phyloP scores from a whole-genome alignment of 2,888 invertebrate genomes.

The Pogonocherus hispidulus region DNA sequence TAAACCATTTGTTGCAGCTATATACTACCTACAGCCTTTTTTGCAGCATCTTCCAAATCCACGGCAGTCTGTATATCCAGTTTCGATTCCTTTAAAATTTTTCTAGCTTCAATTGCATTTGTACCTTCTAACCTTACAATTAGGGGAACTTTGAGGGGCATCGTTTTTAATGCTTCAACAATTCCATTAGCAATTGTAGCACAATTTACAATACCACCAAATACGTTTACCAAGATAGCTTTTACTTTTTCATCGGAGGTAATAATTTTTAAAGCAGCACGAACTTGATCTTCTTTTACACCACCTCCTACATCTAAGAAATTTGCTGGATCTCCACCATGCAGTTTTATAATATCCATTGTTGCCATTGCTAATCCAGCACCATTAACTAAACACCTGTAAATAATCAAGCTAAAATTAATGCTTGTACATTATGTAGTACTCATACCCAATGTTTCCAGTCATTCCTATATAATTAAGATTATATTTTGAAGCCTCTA shows the following conservation, averaged over 20 bases:
- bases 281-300: constrained; percentile 94
- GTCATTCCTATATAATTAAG: constrained; percentile 92
- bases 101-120: constrained; percentile 87
- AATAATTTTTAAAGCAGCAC: constrained; percentile 92
- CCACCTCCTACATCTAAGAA: constrained; percentile 98
- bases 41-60: constrained; percentile 94
- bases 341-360: constrained; percentile 98
- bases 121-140: constrained; percentile 97
- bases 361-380: constrained; percentile 99
- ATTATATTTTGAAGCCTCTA: constrained; percentile 91
- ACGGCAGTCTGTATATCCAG: constrained; percentile 86
- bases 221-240: constrained; percentile 97
- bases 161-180: constrained; percentile 86
- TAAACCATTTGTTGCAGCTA: neutral
- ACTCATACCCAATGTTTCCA: constrained; percentile 90
- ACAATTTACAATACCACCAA: constrained; percentile 99
- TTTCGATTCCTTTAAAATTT: constrained; percentile 86
- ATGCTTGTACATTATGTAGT: neutral
- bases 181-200: constrained; percentile 97
- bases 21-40: constrained; percentile 79
- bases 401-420: constrained; percentile 18
- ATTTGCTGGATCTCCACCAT: constrained; percentile 97
- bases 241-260: constrained; percentile 91
- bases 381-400: constrained; percentile 89
- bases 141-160: constrained; percentile 87